These are phyloP conservation scores for Acrobasis repandana DNA, from an alignment of 2,888 invertebrate genomes.

Conservation along the genomic window DNA sequence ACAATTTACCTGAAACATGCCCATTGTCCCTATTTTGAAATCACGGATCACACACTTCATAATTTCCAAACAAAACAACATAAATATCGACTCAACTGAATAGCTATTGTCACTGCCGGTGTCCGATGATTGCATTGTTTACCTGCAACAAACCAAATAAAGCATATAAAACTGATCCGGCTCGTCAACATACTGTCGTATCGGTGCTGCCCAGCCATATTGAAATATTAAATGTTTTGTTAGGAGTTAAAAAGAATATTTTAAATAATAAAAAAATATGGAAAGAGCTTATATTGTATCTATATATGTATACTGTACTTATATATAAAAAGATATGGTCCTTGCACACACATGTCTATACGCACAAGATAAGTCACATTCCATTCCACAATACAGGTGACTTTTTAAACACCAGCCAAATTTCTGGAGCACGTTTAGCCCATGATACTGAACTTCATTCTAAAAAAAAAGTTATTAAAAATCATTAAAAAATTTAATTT, in stretches of 20 bases:
- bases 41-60: background rate
- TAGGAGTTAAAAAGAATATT: background rate
- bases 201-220: background rate
- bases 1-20: background rate
- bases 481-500: too few species aligned
- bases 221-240: background rate
- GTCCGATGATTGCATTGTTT: conserved; percentile 18
- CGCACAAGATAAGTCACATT: too few species aligned
- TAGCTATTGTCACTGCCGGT: background rate
- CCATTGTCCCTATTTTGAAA: background rate
- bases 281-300: too few species aligned
- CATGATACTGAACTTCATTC: too few species aligned
- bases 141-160: conserved; percentile 19
- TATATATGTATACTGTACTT: too few species aligned
- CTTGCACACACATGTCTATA: too few species aligned
- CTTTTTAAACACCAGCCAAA: too few species aligned
- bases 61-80: conserved; percentile 11
- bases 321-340: too few species aligned
- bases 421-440: too few species aligned
- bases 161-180: conserved; percentile 14
- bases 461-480: too few species aligned
- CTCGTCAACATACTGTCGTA: conserved; percentile 1
- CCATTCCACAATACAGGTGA: too few species aligned
- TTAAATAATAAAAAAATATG: too few species aligned
- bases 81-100: background rate